Evolutionary conservation across 1,140 invertebrate genomes (phyloP).

Genomic region (Amyelois transitella): DNA sequence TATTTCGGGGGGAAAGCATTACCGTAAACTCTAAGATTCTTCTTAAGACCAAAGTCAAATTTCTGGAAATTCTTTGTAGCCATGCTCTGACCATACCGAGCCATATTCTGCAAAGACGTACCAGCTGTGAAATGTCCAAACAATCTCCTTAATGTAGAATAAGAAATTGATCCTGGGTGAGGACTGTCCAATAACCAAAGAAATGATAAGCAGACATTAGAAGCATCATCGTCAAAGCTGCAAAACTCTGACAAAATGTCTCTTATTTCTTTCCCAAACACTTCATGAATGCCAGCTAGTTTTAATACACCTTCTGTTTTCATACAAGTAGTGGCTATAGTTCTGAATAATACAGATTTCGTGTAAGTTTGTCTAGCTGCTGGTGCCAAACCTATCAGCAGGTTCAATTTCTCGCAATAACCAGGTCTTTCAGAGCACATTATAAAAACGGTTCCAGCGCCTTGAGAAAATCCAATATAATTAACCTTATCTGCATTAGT

Average conservation of each 20-base stretch:
- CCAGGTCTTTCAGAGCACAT: conserved; percentile 52
- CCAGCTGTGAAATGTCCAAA: conserved; percentile 83
- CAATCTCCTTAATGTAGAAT: conserved; percentile 21
- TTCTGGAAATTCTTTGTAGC: conserved; percentile 52
- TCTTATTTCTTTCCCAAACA: conserved; percentile 32
- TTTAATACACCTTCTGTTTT: conserved; percentile 20
- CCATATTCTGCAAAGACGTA: conserved; percentile 80
- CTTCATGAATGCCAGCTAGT: conserved; percentile 22
- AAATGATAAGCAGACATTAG: conserved; percentile 19
- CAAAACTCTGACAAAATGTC: conserved; percentile 33
- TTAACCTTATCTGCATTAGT: conserved; percentile 71
- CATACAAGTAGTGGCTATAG: conserved; percentile 7
- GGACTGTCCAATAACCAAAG: conserved; percentile 21
- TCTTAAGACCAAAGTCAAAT: conserved; percentile 71
- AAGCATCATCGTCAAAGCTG: conserved; percentile 16
- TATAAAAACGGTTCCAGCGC: conserved; percentile 44
- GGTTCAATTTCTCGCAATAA: conserved; percentile 43
- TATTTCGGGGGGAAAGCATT: conserved; percentile 66
- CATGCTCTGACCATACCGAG: conserved; percentile 77
- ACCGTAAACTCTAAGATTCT: conserved; percentile 71
- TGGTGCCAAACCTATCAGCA: conserved; percentile 41
- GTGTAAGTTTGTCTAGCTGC: conserved; percentile 35
- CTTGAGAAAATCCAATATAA: conserved; percentile 80
- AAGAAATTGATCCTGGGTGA: conserved; percentile 34
- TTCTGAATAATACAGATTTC: conserved; percentile 29